Base-by-base conservation (phyloP, 2,797 vertebrate species). In the Protonibea diacanthus region DNA sequence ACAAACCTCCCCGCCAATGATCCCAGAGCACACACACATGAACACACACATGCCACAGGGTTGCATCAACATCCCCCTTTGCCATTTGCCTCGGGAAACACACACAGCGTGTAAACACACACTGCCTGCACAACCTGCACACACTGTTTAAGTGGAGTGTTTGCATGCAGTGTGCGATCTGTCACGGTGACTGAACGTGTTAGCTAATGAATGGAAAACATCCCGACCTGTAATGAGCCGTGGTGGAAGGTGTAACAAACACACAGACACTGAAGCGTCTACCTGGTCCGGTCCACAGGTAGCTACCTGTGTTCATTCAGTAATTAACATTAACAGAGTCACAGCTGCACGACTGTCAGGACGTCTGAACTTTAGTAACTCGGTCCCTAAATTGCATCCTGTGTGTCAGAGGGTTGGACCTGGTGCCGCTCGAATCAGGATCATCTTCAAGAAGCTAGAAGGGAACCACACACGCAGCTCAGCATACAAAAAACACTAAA, bases 11-110 rank as follows among this genome's bases (percentile, higher is more conserved):
- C 64, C n/a, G 8, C 80, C 55, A 44, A 69, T 53, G 42, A 79
- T 71, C 77, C 52, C 64, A 29, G 6, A 45, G 59, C 59, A 44
- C 70, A 38, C 51, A 38, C 71, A 7, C 52, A 62, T 49, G 21
- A 48, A 44, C 21, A 70, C 74, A 40, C 74, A 11, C 21, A 13
- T 2, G 44, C 53, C 60, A 68, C 29, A 3, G 21, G 15, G 15
- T 72, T 86, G 76, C 81, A 84, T 83, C 77, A 73, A 21, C 48
- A 67, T 33, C 21, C 45, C 21, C 61, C 60, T 17, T 29, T 17
- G 59, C 59, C 21, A 20, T 38, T 48, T 21, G 69, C 74, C 56
- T 74, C 20, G 1, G 51, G 61, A 80, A 71, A 52, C 71, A 38
- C 64, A 51, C 58, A 40, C 25, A 7, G 38, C 25, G 27, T 23